Base-by-base conservation (phyloP, 2,797 vertebrate species). In the Malurus leucopterus region DNA sequence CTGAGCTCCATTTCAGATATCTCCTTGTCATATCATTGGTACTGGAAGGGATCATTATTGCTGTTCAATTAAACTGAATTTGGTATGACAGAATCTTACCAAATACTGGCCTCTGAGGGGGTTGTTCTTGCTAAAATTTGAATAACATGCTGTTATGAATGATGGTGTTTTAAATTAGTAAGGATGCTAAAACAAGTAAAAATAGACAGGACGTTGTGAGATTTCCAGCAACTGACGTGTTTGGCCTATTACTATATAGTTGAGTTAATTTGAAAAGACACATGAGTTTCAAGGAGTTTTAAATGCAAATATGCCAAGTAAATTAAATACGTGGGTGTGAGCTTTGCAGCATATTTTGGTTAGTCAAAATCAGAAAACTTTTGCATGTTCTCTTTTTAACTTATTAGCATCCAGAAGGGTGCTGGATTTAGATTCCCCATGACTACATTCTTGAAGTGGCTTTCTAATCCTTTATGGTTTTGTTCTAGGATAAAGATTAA, bases 131-230 rank as follows among this genome's bases (percentile, higher is more conserved):
- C 40, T 81, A 81, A 93, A 63, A 91, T 93, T 62, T 83, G 58
- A 92, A 74, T 88, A 68, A 55, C 30, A 30, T 87, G 8, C 12
- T 65, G n/a, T 67, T 62, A 74, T 82, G 65, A 91, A 77, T 74
- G 40, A 92, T 64, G 36, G 41, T 43, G 24, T 72, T 63, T 89
- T 70, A 91, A 91, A 91, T 87, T 74, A 69, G 32, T n/a, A 49
- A 72, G 55, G 79, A 55, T 91, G 41, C 43, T 50, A 59, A 84
- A 67, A 76, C 21, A 58, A 91, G 75, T 92, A 94, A 93, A 94
- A 92, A 92, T 41, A 91, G 84, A 59, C 20, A 76, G 38, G 38
- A 27, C 1, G 6, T 16, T 69, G n/a, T 2, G 21, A 90, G 59
- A 53, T 87, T 82, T 86, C 29, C 50, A 61, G 76, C 20, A 85